Conservation (phyloP, 2,113 vertebrate species). For the Microtus montanus region DNA sequence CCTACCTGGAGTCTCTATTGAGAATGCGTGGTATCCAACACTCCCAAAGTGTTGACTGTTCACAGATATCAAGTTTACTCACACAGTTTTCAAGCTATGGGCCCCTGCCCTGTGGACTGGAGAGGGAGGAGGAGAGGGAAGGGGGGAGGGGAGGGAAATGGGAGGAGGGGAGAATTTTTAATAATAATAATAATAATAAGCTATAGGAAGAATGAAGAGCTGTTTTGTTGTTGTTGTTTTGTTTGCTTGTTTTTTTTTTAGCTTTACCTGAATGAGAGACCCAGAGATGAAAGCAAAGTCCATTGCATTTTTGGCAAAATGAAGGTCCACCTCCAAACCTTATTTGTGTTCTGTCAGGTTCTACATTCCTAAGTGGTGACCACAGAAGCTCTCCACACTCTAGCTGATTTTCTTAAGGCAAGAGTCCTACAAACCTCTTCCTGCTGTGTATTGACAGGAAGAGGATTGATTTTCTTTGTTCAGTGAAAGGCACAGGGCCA, state of each 20-base stretch:
- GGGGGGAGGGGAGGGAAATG: too few relatives aligned
- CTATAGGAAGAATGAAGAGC: not conserved
- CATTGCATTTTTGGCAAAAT: not conserved
- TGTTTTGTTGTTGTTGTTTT: too few relatives aligned
- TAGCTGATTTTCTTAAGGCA: not conserved
- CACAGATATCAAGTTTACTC: not conserved
- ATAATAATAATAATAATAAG: too few relatives aligned
- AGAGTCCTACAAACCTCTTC: not conserved
- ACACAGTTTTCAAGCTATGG: accelerated
- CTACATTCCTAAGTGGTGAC: not conserved
- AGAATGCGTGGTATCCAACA: accelerated
- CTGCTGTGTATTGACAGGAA: not conserved
- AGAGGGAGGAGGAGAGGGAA: too few relatives aligned
- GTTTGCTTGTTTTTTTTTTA: too few relatives aligned
- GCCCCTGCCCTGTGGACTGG: not conserved
- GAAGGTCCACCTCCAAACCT: not conserved
- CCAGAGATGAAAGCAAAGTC: not conserved
- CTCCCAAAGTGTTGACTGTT: not conserved
- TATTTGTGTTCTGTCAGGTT: not conserved
- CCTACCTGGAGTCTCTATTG: too few relatives aligned
- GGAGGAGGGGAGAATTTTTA: too few relatives aligned
- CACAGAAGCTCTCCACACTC: too few relatives aligned
- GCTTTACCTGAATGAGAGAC: not conserved
- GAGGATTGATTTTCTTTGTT: not conserved
- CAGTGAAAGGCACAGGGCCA: not conserved